Percentiles rank a stretch among this genome's conserved stretches.
Evolutionary conservation across 1,140 invertebrate genomes (phyloP).

Genomic region (Periplaneta americana): DNA sequence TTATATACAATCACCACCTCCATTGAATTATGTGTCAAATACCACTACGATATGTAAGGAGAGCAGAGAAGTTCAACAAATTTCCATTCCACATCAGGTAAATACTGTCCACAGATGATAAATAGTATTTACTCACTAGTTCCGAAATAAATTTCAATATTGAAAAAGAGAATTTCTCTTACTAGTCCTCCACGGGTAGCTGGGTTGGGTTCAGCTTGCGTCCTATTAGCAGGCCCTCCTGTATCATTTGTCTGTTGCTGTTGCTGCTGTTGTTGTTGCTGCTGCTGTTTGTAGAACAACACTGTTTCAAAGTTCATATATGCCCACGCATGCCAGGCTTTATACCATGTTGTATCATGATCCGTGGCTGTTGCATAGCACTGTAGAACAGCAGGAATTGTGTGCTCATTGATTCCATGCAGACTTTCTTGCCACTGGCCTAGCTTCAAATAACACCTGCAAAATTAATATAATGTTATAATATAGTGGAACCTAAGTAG

Average conservation of each 20-base stretch:
- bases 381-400: constrained; percentile 75
- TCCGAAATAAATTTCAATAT: too few species aligned
- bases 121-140: too few species aligned
- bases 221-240: not conserved
- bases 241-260: not conserved
- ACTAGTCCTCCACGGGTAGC: not conserved
- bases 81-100: too few species aligned
- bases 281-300: constrained; percentile 76
- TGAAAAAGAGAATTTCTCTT: too few species aligned
- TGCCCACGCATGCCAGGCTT: constrained; percentile 98
- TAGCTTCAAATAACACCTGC: constrained; percentile 79
- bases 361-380: constrained; percentile 66
- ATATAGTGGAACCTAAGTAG: too few species aligned
- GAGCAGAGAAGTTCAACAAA: too few species aligned
- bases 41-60: too few species aligned
- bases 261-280: constrained; percentile 36
- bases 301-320: constrained; percentile 98
- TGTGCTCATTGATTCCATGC: constrained; percentile 70
- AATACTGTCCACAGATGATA: too few species aligned
- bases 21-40: too few species aligned
- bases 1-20: too few species aligned
- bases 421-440: constrained; percentile 86
- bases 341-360: constrained; percentile 69
- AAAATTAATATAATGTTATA: too few species aligned
- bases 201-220: not conserved